Percentiles rank a stretch among this genome's conserved stretches.
These are phyloP conservation scores for Seriola dumerili DNA, from an alignment of 2,113 vertebrate genomes.

Conservation along the genomic window DNA sequence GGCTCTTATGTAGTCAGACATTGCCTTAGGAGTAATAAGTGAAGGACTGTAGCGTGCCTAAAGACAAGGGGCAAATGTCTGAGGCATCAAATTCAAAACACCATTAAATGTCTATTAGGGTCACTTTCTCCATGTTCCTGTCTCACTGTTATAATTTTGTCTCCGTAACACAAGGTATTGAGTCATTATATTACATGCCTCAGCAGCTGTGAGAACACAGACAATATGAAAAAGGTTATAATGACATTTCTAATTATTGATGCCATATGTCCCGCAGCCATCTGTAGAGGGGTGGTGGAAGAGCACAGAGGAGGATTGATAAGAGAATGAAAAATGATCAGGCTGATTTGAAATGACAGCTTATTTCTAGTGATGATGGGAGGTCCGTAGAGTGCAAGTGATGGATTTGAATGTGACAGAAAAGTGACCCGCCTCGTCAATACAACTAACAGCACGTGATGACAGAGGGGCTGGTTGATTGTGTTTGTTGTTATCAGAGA, in stretches of 20 bases:
- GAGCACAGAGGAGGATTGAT: slow-evolving; percentile 26
- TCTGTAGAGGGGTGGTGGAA: slow-evolving; percentile 11
- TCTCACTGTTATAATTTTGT: slow-evolving; percentile 17
- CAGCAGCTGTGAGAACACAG: slow-evolving; percentile 45
- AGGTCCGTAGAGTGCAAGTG: slow-evolving; percentile 50
- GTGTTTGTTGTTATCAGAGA: slow-evolving; percentile 19
- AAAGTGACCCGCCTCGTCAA: slow-evolving; percentile 51
- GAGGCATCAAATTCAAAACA: slow-evolving; percentile 38
- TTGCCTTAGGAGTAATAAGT: background rate
- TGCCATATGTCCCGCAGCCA: slow-evolving; percentile 34
- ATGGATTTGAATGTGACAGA: slow-evolving; percentile 56
- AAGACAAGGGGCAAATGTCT: slow-evolving; percentile 13
- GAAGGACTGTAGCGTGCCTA: slow-evolving; percentile 1
- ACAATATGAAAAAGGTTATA: slow-evolving; percentile 52
- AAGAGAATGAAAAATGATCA: slow-evolving; percentile 43
- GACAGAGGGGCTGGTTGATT: slow-evolving; percentile 15
- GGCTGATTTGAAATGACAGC: slow-evolving; percentile 64
- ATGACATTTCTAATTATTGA: slow-evolving; percentile 63
- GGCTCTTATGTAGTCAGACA: no score
- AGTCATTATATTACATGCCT: slow-evolving; percentile 47
- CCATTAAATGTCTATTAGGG: slow-evolving; percentile 63
- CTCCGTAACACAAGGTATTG: slow-evolving; percentile 53
- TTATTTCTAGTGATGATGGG: slow-evolving; percentile 62
- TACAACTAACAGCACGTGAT: slow-evolving; percentile 37
- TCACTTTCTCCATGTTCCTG: slow-evolving; percentile 42